phyloP scores from a whole-genome alignment of 2,888 invertebrate species.

The Amiota communis region DNA sequence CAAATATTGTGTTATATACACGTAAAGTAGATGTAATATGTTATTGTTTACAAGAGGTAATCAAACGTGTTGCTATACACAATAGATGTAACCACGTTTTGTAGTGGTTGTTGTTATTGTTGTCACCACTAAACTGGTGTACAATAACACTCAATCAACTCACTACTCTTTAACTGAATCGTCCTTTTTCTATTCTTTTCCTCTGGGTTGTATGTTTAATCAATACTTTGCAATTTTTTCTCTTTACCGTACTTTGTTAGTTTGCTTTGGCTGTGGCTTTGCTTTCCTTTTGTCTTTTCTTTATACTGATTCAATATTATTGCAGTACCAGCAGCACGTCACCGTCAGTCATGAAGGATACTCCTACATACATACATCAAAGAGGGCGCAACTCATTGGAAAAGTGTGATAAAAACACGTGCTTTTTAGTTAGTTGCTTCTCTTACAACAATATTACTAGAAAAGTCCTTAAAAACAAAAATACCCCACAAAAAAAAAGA shows the following conservation, averaged over 20 bases:
- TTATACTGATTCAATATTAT: background rate
- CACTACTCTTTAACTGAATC: background rate
- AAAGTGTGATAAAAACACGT: too few relatives aligned
- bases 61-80: slow-evolving; percentile 64
- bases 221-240: background rate
- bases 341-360: too few relatives aligned
- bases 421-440: too few relatives aligned
- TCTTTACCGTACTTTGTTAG: background rate
- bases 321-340: too few relatives aligned
- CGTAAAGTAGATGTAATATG: background rate
- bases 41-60: slow-evolving; percentile 68
- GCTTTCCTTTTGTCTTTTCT: background rate
- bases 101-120: background rate
- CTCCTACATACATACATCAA: too few relatives aligned
- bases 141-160: slow-evolving; percentile 20
- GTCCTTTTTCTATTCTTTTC: slow-evolving; percentile 18
- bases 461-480: too few relatives aligned
- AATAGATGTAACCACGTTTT: too few relatives aligned
- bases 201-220: background rate
- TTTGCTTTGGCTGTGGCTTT: background rate
- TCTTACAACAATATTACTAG: too few relatives aligned
- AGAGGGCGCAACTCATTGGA: too few relatives aligned
- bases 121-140: background rate
- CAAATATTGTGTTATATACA: too few relatives aligned
- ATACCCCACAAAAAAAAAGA: too few relatives aligned